Evolutionary conservation across 2,888 invertebrate genomes (phyloP).

Genomic region (Anarsia innoxiella): DNA sequence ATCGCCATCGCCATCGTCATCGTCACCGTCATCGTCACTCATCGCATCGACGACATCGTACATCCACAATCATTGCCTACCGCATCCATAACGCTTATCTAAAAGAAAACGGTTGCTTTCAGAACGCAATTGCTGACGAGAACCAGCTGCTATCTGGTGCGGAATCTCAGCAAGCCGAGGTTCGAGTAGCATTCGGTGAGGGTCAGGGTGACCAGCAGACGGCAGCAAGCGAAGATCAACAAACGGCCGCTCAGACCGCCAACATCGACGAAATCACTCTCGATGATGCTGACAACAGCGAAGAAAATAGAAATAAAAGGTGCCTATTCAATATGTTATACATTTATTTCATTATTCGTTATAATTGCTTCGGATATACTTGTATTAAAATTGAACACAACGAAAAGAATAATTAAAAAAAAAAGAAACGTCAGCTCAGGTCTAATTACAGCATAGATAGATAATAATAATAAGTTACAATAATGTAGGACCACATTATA

Average conservation of each 20-base stretch:
- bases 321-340: too few species aligned
- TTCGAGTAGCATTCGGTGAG: constrained; percentile 76
- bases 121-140: constrained; percentile 61
- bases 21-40: constrained; percentile 18
- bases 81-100: constrained; percentile 12
- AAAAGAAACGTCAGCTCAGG: too few species aligned
- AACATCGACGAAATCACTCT: constrained; percentile 81
- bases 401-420: too few species aligned
- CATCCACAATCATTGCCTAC: constrained; percentile 37
- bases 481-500: too few species aligned
- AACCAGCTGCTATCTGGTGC: constrained; percentile 70
- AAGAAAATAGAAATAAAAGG: constrained; percentile 89
- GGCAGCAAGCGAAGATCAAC: constrained; percentile 28
- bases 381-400: too few species aligned
- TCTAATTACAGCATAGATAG: too few species aligned
- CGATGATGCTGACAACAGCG: constrained; percentile 81
- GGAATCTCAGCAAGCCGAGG: constrained; percentile 78
- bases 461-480: too few species aligned
- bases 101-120: constrained; percentile 27
- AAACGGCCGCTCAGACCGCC: constrained; percentile 76
- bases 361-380: too few species aligned
- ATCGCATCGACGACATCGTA: constrained; percentile 28
- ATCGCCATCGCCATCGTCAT: constrained; percentile 30
- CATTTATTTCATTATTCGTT: too few species aligned
- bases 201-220: constrained; percentile 30